Conservation (phyloP, 1,140 invertebrate species). For the Euschistus heros region DNA sequence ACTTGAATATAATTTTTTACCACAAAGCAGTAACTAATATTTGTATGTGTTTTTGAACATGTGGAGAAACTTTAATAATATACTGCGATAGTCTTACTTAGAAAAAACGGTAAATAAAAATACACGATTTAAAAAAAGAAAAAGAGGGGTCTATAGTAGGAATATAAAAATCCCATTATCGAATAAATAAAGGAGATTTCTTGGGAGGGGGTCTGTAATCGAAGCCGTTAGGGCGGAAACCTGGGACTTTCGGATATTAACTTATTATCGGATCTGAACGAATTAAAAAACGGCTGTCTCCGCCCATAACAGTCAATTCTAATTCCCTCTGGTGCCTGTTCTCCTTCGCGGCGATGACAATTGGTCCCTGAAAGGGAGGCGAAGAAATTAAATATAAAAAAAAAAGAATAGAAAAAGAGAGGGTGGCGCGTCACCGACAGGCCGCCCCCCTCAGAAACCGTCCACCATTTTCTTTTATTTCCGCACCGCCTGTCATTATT, state of each 20-base stretch:
- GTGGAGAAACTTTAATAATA: too few species aligned
- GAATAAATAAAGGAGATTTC: constrained; percentile 5
- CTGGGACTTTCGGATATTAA: constrained; percentile 8
- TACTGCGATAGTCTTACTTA: too few species aligned
- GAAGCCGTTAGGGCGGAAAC: not conserved
- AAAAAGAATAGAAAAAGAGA: not conserved
- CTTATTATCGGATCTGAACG: not conserved
- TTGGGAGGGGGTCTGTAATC: not conserved
- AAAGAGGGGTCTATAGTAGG: too few species aligned
- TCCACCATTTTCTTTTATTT: constrained; percentile 23
- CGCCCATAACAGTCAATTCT: constrained; percentile 17
- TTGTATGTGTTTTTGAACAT: too few species aligned
- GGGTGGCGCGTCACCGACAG: constrained; percentile 12
- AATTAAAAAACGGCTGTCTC: constrained; percentile 18
- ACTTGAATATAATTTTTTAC: too few species aligned
- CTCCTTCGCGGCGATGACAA: constrained; percentile 2
- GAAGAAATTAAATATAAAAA: constrained; percentile 17
- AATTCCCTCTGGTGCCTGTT: not conserved
- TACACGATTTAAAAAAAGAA: too few species aligned
- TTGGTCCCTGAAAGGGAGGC: constrained; percentile 2
- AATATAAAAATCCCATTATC: constrained; percentile 11
- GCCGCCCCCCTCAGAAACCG: not conserved
- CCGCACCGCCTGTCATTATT: constrained; percentile 20
- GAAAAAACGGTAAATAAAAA: too few species aligned
- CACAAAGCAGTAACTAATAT: too few species aligned